phyloP scores from a whole-genome alignment of 92 coral and sea anemone genomes.

The Phymanthus crucifer region DNA sequence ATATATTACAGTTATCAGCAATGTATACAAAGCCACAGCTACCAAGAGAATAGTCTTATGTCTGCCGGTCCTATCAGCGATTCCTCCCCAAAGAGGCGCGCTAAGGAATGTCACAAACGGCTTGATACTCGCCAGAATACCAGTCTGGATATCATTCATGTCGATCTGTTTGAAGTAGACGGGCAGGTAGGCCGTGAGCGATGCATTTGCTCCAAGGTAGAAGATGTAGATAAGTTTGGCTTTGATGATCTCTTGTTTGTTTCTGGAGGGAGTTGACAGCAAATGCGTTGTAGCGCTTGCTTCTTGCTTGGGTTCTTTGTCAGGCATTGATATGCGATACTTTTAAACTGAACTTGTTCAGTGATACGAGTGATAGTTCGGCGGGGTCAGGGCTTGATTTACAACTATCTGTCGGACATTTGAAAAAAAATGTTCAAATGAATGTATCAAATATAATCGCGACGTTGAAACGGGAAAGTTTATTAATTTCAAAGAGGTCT shows the following conservation, averaged over 20 bases:
- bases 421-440: too few species aligned
- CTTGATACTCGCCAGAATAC: conserved; percentile 22
- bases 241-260: neutral
- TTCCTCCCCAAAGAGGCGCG: conserved; percentile 41
- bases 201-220: conserved; percentile 8
- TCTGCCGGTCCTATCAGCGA: conserved; percentile 35
- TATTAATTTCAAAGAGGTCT: too few species aligned
- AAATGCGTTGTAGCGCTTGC: neutral
- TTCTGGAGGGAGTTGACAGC: neutral
- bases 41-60: conserved; percentile 21
- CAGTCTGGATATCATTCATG: conserved; percentile 26
- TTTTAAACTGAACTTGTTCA: too few species aligned
- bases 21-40: conserved; percentile 9
- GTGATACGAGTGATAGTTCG: too few species aligned
- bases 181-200: conserved; percentile 24
- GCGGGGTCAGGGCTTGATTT: too few species aligned
- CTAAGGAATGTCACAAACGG: conserved; percentile 32
- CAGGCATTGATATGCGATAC: neutral
- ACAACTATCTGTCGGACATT: too few species aligned
- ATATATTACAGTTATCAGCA: conserved; percentile 9
- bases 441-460: too few species aligned
- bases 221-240: conserved; percentile 26
- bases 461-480: too few species aligned
- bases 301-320: neutral
- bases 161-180: conserved; percentile 32